Base-by-base conservation (phyloP, 2,797 vertebrate species). In the Tragopan temminckii region DNA sequence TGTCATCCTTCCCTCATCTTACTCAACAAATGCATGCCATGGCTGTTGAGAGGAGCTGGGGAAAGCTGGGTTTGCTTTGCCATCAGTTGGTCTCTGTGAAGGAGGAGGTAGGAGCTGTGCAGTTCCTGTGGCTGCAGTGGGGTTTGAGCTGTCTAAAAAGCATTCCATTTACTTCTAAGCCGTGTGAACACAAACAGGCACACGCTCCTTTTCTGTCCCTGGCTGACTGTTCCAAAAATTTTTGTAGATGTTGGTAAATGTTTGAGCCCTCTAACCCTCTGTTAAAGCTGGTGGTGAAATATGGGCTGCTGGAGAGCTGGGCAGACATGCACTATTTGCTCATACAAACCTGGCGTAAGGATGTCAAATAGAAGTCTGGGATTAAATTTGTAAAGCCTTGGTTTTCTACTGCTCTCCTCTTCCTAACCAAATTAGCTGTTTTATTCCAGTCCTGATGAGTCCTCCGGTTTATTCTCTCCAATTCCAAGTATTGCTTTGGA, bases 121-220 rank as follows among this genome's bases (percentile, higher is more conserved):
- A 8, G 31, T n/a, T 63, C 1, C 0, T 59, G 59, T 0, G 5
- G 6, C 48, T n/a, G 36, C 11, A n/a, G 11, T 0, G 0, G 11
- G 17, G 19, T 45, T 57, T 25, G 66, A 9, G 66, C 18, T 79
- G 43, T 29, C 36, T 27, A 7, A 18, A 57, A 71, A 85, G 42
- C 21, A 11, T 35, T 70, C 31, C 0, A 1, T 59, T 62, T 33
- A 7, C n/a, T 55, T 31, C 27, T 79, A 58, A 75, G 11, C 53
- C 25, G 13, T 50, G 40, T 2, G 1, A 17, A 72, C 33, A 5
- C 5, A 2, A 2, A 5, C 1, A 55, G 24, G 25, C 19, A 24
- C 21, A 25, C 0, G 0, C 13, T 77, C 11, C 24, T 20, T 48
- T 84, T 70, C 61, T 68, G 40, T 52, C 40, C 43, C 27, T 31